Evolutionary conservation across 1,140 invertebrate genomes (phyloP).

Genomic region (Protaetia brevitarsis): DNA sequence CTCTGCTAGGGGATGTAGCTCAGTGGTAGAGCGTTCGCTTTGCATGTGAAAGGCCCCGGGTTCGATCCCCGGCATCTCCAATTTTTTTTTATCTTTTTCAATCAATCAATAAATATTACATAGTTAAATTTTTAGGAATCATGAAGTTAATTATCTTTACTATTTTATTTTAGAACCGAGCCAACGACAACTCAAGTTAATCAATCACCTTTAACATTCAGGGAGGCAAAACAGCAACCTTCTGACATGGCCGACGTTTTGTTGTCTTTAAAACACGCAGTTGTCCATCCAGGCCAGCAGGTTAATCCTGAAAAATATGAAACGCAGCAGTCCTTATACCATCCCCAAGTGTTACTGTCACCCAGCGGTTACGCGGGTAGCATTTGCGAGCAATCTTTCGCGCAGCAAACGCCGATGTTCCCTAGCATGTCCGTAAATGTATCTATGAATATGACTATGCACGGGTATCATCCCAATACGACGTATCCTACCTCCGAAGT

Average conservation of each 20-base stretch:
- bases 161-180: conserved; percentile 39
- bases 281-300: conserved; percentile 69
- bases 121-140: background rate
- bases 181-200: conserved; percentile 27
- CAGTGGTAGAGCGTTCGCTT: conserved; percentile 91
- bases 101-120: background rate
- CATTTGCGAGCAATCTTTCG: conserved; percentile 44
- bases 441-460: conserved; percentile 97
- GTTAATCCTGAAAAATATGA: conserved; percentile 36
- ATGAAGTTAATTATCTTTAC: background rate
- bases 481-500: conserved; percentile 53
- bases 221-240: conserved; percentile 40
- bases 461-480: conserved; percentile 67
- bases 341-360: conserved; percentile 43
- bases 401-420: conserved; percentile 60
- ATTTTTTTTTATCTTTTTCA: conserved; percentile 25
- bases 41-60: conserved; percentile 90
- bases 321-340: conserved; percentile 40
- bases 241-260: conserved; percentile 77
- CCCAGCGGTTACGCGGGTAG: conserved; percentile 37
- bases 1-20: conserved; percentile 63
- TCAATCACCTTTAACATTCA: conserved; percentile 35
- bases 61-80: conserved; percentile 81
- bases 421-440: conserved; percentile 94
- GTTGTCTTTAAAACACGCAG: conserved; percentile 80